Percentiles rank a stretch among this genome's conserved stretches.
These are phyloP conservation scores for Melitaea athalia DNA, from an alignment of 2,888 invertebrate species.

Conservation along the genomic window DNA sequence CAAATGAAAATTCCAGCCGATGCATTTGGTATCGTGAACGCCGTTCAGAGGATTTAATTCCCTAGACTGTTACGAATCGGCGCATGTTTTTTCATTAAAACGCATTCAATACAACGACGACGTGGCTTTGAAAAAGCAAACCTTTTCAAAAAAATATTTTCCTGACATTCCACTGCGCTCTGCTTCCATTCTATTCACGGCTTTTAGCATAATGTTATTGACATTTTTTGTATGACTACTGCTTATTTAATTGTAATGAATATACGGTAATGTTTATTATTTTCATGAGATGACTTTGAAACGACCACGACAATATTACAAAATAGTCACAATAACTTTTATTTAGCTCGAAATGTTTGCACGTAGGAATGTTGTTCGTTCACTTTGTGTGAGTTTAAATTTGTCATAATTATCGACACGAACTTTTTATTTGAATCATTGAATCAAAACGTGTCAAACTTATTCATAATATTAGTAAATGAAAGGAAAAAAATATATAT, in stretches of 20 bases:
- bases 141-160: constrained; percentile 78
- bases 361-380: no score
- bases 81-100: constrained; percentile 83
- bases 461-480: no score
- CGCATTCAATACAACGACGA: constrained; percentile 81
- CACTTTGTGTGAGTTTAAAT: no score
- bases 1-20: constrained; percentile 54
- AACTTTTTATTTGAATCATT: no score
- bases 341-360: no score
- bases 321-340: no score
- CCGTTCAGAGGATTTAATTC: constrained; percentile 72
- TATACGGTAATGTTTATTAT: constrained; percentile 12
- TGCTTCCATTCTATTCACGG: constrained; percentile 64
- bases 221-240: constrained; percentile 41
- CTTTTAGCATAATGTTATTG: constrained; percentile 52
- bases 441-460: no score
- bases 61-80: constrained; percentile 81
- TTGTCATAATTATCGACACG: no score
- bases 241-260: constrained; percentile 24
- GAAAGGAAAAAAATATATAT: no score
- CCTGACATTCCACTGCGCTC: constrained; percentile 72
- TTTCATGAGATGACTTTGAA: not conserved
- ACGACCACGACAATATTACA: not conserved
- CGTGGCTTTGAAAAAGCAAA: constrained; percentile 77
- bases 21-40: constrained; percentile 47